These are phyloP conservation scores for Coelinius sp. DNA, from an alignment of 2,888 invertebrate genomes.

Conservation along the genomic window DNA sequence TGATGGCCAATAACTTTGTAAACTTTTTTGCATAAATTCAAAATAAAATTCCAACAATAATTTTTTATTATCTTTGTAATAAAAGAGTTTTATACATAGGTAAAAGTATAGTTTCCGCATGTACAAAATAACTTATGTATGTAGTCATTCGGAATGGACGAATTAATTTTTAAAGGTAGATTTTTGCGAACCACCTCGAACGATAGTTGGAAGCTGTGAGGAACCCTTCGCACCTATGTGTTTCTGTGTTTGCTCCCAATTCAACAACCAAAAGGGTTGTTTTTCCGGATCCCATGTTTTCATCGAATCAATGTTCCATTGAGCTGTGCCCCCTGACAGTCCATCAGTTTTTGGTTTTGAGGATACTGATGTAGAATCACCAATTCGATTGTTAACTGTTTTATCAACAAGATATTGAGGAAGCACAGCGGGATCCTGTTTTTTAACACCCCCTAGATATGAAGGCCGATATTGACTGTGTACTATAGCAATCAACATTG, in stretches of 20 bases:
- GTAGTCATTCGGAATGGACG: background rate
- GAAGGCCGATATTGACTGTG: slow-evolving; percentile 72
- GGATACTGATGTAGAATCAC: slow-evolving; percentile 71
- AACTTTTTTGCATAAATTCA: no score
- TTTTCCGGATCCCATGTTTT: slow-evolving; percentile 78
- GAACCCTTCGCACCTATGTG: slow-evolving; percentile 66
- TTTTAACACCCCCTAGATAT: slow-evolving; percentile 78
- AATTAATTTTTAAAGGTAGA: background rate
- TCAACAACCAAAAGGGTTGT: slow-evolving; percentile 82
- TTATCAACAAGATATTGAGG: slow-evolving; percentile 51
- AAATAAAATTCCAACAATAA: no score
- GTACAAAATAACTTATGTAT: background rate
- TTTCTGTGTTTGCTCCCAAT: slow-evolving; percentile 78
- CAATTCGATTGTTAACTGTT: slow-evolving; percentile 73
- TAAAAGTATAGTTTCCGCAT: no score
- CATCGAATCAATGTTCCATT: slow-evolving; percentile 76
- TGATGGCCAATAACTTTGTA: no score
- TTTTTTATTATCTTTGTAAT: no score
- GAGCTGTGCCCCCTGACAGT: slow-evolving; percentile 80
- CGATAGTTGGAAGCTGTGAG: background rate
- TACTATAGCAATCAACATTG: slow-evolving; percentile 51
- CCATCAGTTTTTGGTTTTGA: no score
- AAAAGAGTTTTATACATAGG: no score
- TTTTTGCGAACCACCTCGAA: background rate
- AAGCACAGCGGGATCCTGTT: slow-evolving; percentile 75